Conservation (phyloP, 2,113 vertebrate species). For the Equus quagga region DNA sequence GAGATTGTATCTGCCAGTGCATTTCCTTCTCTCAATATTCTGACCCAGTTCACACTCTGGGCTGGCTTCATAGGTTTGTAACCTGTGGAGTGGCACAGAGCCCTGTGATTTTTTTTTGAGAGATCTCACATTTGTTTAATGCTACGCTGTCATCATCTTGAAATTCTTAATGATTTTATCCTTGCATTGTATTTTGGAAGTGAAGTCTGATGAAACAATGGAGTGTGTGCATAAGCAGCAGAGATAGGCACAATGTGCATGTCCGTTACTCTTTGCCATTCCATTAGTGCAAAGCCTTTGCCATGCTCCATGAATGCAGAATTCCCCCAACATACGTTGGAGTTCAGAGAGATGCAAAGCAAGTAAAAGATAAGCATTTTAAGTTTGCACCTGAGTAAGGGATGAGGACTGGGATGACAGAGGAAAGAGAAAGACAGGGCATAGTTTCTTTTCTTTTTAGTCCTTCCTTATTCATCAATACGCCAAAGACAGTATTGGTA, state of each 20-base stretch:
- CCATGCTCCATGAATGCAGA: neutral
- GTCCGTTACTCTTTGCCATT: neutral
- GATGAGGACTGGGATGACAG: neutral
- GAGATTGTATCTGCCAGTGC: neutral
- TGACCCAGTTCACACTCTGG: neutral
- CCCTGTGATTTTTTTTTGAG: neutral
- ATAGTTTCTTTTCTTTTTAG: neutral
- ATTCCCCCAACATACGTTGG: neutral
- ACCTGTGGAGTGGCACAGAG: neutral
- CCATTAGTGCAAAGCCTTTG: neutral
- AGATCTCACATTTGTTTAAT: neutral
- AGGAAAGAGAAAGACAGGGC: neutral
- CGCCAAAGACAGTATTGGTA: neutral
- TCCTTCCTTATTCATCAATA: neutral
- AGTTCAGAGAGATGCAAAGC: neutral
- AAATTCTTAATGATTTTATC: slow-evolving; percentile 19
- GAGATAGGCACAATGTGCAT: rapidly evolving
- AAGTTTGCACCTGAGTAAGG: neutral
- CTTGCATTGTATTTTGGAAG: neutral
- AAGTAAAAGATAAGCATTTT: neutral
- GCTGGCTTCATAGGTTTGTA: neutral
- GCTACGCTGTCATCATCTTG: neutral
- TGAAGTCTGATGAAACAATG: neutral
- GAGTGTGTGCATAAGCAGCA: neutral
- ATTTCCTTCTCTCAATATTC: neutral